Evolutionary conservation across 2,113 vertebrate species (phyloP).

Genomic region (Petromus typicus): DNA sequence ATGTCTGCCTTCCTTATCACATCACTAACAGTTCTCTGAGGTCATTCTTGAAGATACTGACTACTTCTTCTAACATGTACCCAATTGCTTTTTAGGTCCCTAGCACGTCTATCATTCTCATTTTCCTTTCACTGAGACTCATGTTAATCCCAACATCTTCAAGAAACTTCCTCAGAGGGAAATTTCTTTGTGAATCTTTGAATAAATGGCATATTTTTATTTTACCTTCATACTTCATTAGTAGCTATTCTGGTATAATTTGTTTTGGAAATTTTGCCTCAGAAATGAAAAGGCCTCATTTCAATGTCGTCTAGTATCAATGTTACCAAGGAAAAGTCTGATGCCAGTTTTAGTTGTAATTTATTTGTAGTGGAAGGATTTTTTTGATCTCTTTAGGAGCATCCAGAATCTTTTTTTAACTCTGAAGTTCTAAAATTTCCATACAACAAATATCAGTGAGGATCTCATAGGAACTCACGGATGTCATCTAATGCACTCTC

Average conservation of each 20-base stretch:
- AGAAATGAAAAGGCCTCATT: background rate
- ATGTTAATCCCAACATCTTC: background rate
- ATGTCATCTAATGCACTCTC: background rate
- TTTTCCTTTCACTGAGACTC: background rate
- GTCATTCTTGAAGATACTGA: background rate
- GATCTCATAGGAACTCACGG: background rate
- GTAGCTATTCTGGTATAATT: background rate
- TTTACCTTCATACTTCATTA: background rate
- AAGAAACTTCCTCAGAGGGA: background rate
- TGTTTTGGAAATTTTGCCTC: background rate
- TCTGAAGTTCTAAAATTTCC: background rate
- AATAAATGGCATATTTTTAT: background rate
- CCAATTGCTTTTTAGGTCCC: background rate
- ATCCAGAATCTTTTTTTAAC: slow-evolving; percentile 11
- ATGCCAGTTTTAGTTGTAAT: background rate
- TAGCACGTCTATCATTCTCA: background rate
- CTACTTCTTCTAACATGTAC: background rate
- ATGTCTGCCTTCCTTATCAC: background rate
- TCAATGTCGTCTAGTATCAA: background rate
- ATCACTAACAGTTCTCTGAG: background rate
- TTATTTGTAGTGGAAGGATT: background rate
- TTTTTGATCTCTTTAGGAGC: background rate
- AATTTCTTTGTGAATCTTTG: background rate
- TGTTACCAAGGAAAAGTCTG: background rate
- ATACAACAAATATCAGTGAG: background rate